These are phyloP conservation scores for Saguinus imperator DNA, from an alignment of 2,113 vertebrate species.

Conservation along the genomic window DNA sequence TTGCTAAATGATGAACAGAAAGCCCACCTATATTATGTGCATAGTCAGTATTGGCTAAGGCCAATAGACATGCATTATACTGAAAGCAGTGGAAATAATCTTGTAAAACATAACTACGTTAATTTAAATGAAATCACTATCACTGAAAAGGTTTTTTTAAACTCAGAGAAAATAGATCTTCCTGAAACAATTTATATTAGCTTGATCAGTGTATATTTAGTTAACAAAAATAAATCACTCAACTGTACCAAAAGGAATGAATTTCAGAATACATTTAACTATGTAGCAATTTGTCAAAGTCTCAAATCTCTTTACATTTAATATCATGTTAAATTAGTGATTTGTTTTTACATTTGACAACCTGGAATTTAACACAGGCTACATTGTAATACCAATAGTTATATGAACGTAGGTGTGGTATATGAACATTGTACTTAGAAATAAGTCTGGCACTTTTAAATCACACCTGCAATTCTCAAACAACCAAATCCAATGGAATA, in stretches of 20 bases:
- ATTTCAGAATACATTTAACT: conserved; percentile 2
- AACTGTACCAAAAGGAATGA: neutral
- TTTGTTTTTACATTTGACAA: neutral
- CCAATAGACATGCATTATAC: neutral
- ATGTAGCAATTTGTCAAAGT: neutral
- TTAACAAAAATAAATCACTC: conserved; percentile 10
- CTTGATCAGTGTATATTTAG: neutral
- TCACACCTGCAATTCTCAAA: neutral
- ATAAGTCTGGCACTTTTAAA: neutral
- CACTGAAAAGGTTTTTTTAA: neutral
- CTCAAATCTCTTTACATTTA: conserved; percentile 17
- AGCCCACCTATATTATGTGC: neutral
- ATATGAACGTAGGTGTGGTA: neutral
- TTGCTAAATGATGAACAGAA: neutral
- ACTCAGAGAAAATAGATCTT: neutral
- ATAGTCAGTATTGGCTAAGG: neutral
- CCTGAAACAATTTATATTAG: neutral
- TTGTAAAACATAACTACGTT: neutral
- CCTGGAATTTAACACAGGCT: neutral
- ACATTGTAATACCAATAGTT: neutral
- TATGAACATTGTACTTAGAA: neutral
- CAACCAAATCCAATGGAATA: neutral
- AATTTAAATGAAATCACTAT: neutral
- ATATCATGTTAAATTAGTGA: neutral
- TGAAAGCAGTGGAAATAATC: neutral